Percentiles rank a stretch among this genome's conserved stretches.
These are phyloP conservation scores for Drosophila varians DNA, from an alignment of 1,140 invertebrate genomes.

Conservation along the genomic window DNA sequence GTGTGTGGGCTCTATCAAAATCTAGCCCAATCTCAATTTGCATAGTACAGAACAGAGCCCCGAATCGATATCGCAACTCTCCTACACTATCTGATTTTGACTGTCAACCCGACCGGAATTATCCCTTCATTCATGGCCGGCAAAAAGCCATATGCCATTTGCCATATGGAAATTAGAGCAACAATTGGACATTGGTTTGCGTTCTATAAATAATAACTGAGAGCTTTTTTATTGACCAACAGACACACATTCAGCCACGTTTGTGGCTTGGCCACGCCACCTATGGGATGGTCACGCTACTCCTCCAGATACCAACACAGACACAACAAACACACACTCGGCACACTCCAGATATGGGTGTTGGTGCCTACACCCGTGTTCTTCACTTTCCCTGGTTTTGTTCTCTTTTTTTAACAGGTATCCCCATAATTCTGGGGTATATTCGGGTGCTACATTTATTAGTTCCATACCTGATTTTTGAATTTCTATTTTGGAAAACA, in stretches of 20 bases:
- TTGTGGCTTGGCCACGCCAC: constrained; percentile 47
- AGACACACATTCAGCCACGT: background rate
- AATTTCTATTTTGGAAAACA: too few species aligned
- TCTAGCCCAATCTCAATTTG: constrained; percentile 21
- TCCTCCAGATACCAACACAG: constrained; percentile 22
- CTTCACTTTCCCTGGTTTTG: constrained; percentile 39
- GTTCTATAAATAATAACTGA: constrained; percentile 45
- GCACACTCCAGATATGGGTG: background rate
- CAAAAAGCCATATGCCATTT: constrained; percentile 22
- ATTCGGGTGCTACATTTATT: too few species aligned
- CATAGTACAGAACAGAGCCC: constrained; percentile 17
- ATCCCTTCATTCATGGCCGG: constrained; percentile 26
- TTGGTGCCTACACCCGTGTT: constrained; percentile 8
- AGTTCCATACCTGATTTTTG: too few species aligned
- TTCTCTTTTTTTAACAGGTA: constrained; percentile 24
- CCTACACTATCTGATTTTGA: constrained; percentile 31
- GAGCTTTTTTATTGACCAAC: constrained; percentile 29
- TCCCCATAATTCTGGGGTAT: background rate
- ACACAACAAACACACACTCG: constrained; percentile 15
- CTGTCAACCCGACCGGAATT: constrained; percentile 38
- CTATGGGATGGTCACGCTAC: constrained; percentile 66
- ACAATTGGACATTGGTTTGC: constrained; percentile 36
- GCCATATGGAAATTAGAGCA: constrained; percentile 43
- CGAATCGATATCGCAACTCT: constrained; percentile 26
- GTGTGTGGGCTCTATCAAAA: background rate